phyloP scores from a whole-genome alignment of 2,888 invertebrate species.

The Pachymerium ferrugineum region DNA sequence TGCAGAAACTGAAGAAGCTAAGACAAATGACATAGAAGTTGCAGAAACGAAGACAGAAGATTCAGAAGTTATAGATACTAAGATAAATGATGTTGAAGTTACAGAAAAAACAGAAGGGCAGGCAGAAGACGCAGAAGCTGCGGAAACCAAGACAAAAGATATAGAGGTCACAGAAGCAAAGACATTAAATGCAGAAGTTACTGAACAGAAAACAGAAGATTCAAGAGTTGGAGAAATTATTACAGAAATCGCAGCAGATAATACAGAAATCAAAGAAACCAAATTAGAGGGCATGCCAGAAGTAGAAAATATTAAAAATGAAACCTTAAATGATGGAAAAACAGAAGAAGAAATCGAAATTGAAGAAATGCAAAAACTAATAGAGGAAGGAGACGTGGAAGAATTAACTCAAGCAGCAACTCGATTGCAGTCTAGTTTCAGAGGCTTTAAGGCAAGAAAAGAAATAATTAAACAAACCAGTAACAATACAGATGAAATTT shows the following conservation, averaged over 20 bases:
- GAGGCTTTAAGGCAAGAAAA: slow-evolving; percentile 23
- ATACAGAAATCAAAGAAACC: not conserved
- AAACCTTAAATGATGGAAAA: not conserved
- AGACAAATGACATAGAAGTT: not conserved
- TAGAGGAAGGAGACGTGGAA: not conserved
- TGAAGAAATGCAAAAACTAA: not conserved
- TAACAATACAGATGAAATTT: not conserved
- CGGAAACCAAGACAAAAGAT: not conserved
- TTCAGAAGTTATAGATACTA: no score
- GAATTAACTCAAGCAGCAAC: not conserved
- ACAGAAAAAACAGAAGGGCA: not conserved
- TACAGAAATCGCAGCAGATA: not conserved
- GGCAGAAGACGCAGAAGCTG: not conserved
- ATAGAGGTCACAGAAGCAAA: not conserved
- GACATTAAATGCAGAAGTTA: not conserved
- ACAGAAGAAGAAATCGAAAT: not conserved
- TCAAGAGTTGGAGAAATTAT: not conserved
- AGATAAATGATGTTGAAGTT: not conserved
- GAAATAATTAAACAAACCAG: not conserved
- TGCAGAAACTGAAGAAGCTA: not conserved
- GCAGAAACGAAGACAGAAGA: not conserved
- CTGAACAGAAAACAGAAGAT: not conserved
- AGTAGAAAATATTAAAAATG: not conserved
- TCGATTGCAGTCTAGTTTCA: slow-evolving; percentile 6
- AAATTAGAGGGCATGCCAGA: not conserved